Evolutionary conservation across 2,113 vertebrate genomes (phyloP).

Genomic region (Engystomops pustulosus): DNA sequence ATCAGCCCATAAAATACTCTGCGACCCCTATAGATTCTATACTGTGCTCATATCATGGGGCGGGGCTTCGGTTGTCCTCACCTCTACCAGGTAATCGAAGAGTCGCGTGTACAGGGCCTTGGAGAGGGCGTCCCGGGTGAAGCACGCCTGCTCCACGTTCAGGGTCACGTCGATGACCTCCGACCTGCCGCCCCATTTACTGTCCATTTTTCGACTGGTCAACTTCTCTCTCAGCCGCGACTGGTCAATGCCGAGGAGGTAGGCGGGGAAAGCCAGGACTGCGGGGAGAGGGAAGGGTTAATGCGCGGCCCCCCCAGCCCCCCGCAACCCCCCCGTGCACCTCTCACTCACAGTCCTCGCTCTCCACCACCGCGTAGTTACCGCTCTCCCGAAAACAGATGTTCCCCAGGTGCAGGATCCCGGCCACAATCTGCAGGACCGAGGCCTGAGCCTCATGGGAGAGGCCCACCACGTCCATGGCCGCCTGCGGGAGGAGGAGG

Average conservation of each 20-base stretch:
- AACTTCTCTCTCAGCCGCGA: constrained; percentile 76
- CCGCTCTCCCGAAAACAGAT: constrained; percentile 79
- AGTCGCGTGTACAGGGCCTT: constrained; percentile 80
- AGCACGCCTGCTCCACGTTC: constrained; percentile 80
- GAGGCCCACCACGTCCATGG: constrained; percentile 81
- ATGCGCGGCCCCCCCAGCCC: neutral
- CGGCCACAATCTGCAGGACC: constrained; percentile 80
- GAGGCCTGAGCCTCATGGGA: constrained; percentile 73
- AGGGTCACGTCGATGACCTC: constrained; percentile 81
- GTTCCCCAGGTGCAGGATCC: constrained; percentile 83
- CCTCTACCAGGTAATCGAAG: constrained; percentile 82
- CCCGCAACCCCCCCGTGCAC: neutral
- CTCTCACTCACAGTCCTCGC: constrained; percentile 77
- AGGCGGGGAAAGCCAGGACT: constrained; percentile 82
- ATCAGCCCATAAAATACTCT: no score
- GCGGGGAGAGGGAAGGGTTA: neutral
- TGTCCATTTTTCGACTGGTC: constrained; percentile 82
- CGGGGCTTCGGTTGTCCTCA: constrained; percentile 61
- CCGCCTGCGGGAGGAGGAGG: constrained; percentile 65
- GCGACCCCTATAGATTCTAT: no score
- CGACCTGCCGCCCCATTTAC: constrained; percentile 81
- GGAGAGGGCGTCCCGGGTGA: constrained; percentile 79
- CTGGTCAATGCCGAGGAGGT: constrained; percentile 78
- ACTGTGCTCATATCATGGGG: no score
- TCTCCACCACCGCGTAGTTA: constrained; percentile 82